Evolutionary conservation across 2,888 invertebrate genomes (phyloP).

Genomic region (Drosophila austrosaltans): DNA sequence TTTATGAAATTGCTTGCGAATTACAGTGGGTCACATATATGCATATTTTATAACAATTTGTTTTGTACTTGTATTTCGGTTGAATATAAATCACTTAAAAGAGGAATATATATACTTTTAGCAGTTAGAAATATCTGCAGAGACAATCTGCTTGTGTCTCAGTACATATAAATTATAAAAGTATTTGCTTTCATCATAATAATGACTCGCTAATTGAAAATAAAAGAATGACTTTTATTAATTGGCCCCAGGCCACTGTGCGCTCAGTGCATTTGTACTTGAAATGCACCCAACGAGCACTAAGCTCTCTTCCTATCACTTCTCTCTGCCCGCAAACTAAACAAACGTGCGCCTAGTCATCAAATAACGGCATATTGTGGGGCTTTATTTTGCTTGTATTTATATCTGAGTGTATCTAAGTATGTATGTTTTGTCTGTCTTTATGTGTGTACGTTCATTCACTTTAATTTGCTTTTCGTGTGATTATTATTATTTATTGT

Average conservation of each 20-base stretch:
- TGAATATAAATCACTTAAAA: background rate
- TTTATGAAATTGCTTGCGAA: background rate
- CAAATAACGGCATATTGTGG: conserved; percentile 39
- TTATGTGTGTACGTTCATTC: conserved; percentile 48
- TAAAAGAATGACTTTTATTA: background rate
- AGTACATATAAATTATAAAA: background rate
- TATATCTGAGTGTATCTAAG: conserved; percentile 11
- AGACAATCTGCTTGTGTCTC: no score
- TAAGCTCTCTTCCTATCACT: background rate
- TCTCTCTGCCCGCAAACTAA: conserved; percentile 12
- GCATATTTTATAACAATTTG: background rate
- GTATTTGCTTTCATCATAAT: background rate
- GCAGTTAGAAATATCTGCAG: no score
- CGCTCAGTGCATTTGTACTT: conserved; percentile 47
- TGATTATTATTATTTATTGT: conserved; percentile 32
- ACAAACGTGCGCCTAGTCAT: conserved; percentile 27
- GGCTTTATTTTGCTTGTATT: conserved; percentile 14
- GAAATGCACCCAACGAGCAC: conserved; percentile 44
- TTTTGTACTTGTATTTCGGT: background rate
- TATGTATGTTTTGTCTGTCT: conserved; percentile 15
- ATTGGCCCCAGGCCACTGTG: background rate
- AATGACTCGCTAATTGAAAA: background rate
- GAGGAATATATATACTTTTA: no score
- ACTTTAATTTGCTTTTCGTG: conserved; percentile 41
- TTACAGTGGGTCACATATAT: background rate